Conservation (phyloP, 2,113 vertebrate genomes). For the Colaptes auratus region DNA sequence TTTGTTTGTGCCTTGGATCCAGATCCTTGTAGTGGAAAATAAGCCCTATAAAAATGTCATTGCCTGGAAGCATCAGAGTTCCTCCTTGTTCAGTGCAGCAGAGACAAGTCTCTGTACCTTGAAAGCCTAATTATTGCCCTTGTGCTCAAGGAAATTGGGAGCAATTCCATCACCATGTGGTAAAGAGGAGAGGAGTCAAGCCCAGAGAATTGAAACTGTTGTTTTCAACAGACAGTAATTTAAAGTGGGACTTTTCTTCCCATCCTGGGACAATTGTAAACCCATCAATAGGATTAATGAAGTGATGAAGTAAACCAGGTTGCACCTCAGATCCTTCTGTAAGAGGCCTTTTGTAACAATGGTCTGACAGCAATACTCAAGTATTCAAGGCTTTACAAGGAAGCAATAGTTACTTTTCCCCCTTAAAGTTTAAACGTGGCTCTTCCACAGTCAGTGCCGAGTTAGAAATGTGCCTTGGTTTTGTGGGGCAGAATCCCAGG, state of each 20-base stretch:
- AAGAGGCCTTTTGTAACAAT: neutral
- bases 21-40: neutral
- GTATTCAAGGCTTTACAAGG: neutral
- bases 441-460: fast-evolving
- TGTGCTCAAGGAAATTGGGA: neutral
- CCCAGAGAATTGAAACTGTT: neutral
- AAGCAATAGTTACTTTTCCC: neutral
- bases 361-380: neutral
- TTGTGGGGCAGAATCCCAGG: too few relatives aligned
- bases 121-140: neutral
- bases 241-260: neutral
- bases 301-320: neutral
- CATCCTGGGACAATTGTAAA: neutral
- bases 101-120: neutral
- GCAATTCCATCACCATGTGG: neutral
- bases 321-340: neutral
- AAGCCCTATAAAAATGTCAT: neutral
- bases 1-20: neutral
- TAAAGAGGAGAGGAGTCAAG: neutral
- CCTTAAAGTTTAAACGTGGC: neutral
- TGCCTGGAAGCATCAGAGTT: neutral
- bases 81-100: neutral
- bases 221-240: neutral
- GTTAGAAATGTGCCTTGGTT: too few relatives aligned
- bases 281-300: neutral